These are phyloP conservation scores for Fringilla coelebs DNA, from an alignment of 2,797 vertebrate species.

Conservation along the genomic window DNA sequence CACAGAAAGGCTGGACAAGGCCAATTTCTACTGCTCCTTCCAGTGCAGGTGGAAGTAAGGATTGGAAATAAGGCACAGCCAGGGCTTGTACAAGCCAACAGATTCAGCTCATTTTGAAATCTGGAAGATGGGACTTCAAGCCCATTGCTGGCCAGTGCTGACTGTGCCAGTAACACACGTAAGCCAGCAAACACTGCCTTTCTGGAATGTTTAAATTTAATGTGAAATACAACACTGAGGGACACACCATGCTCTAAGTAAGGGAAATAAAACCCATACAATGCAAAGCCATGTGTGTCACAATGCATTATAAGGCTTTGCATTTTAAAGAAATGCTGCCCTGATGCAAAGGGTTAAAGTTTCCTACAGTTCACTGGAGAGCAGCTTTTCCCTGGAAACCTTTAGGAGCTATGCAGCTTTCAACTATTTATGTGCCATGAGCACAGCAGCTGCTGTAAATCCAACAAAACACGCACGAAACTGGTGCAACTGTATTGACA, in stretches of 20 bases:
- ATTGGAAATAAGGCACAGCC: accelerated
- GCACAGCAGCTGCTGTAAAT: not conserved
- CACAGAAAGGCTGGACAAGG: not conserved
- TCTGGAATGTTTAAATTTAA: not conserved
- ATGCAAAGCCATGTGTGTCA: not conserved
- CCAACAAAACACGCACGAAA: not conserved
- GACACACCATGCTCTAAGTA: not conserved
- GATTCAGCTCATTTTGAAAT: not conserved
- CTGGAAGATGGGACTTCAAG: not conserved
- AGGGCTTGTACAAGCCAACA: not conserved
- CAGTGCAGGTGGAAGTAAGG: accelerated
- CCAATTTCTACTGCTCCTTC: not conserved
- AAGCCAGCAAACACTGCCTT: not conserved
- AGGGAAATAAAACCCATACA: not conserved
- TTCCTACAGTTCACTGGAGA: not conserved
- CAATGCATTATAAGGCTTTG: accelerated
- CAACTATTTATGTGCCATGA: not conserved
- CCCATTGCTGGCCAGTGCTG: not conserved
- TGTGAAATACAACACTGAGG: not conserved
- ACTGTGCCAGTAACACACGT: accelerated
- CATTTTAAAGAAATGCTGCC: not conserved
- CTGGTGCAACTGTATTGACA: not conserved
- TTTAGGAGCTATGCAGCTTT: not conserved
- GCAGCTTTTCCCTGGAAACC: not conserved
- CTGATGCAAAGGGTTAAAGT: not conserved